Base-by-base conservation (phyloP, 2,797 vertebrate species). In the Schizopygopsis pylzovi region DNA sequence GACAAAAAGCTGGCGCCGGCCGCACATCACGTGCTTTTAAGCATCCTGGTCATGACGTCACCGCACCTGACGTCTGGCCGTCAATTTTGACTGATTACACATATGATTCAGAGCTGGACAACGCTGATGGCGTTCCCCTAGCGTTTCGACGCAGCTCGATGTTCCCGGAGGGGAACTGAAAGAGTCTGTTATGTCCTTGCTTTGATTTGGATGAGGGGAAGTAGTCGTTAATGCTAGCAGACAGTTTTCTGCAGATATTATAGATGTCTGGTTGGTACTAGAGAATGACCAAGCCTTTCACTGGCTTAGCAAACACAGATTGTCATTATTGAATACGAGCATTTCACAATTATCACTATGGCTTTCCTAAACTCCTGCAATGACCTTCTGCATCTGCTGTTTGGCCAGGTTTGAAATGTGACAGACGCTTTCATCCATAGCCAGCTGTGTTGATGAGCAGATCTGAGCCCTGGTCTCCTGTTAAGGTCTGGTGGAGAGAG, bases 401-500 rank as follows among this genome's bases (percentile, higher is more conserved):
- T 22, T 49, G 81, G 49, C 65, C 65, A 56, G 75, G 71, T 83
- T 59, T 63, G 54, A 52, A 65, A 83, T 49, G 43, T 49, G 20
- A 83, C 71, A 83, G 71, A 76, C 5, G 20, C 82, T 71, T 83
- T 72, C 43, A 83, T 83, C 82, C 71, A 52, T 39, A 65, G 82
- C 82, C 71, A 83, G 82, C 71, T 83, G 71, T 65, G 71, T 49
- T 76, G 82, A 73, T 82, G 54, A 82, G 68, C 54, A 82, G 81
- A 82, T 82, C 22, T 61, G 25, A 82, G 68, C 52, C 52, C 68
- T 33, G 81, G 52, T 45, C 83, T 89, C 82, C 76, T 79, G 75
- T 79, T 72, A 45, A 79, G 68, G 83, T 78, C 68, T 75, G 54
- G 68, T 86, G 85, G 89, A 89, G 75, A 81, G 81, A 80, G 77